Evolutionary conservation across 2,888 invertebrate genomes (phyloP), one percentile per base, ranked within the genome.

Genomic region (Thymelicus lineola): DNA sequence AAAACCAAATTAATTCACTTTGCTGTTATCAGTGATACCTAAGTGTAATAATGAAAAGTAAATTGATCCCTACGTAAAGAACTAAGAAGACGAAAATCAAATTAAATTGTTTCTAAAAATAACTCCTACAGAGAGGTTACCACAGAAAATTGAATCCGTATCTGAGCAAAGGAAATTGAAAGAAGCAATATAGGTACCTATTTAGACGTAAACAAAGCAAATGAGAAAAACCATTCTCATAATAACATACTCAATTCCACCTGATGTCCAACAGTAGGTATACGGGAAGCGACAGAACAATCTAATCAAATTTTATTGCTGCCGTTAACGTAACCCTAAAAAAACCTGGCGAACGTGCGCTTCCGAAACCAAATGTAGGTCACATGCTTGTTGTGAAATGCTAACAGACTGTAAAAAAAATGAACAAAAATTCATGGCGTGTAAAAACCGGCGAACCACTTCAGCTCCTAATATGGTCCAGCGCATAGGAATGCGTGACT

Each of bases 261-360:
- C 20, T 53, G 53, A 53, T 53, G 14, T 55, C 35, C 55, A n/a
- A 35, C 35, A 55, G 63, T 17, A 53, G 36, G 15, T 38, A 63
- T 17, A 28, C 15, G 14, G n/a, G 50, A 50, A 64, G 7, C 35
- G 36, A 35, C 55, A 35, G 38, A 61, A 67, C 67, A 67, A 35
- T 67, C 45, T 67, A 67, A 67, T 67, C 67, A 67, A 67, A 67
- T 61, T 60, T 67, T 61, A 67, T 45, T 35, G 61, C 53, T 50
- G 20, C 35, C 61, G 45, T 67, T 67, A 67, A 67, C 53, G 55
- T 55, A 55, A 61, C 67, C 67, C 61, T 55, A 42, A 55, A 67
- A 66, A 66, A 61, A 53, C 61, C 53, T 10, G 35, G 53, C 61
- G 58, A 46, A 53, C 17, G n/a, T 53, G 55, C 67, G 55, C 61